These are phyloP conservation scores for Acanthurus tractus DNA, from an alignment of 2,797 vertebrate genomes.

Conservation along the genomic window DNA sequence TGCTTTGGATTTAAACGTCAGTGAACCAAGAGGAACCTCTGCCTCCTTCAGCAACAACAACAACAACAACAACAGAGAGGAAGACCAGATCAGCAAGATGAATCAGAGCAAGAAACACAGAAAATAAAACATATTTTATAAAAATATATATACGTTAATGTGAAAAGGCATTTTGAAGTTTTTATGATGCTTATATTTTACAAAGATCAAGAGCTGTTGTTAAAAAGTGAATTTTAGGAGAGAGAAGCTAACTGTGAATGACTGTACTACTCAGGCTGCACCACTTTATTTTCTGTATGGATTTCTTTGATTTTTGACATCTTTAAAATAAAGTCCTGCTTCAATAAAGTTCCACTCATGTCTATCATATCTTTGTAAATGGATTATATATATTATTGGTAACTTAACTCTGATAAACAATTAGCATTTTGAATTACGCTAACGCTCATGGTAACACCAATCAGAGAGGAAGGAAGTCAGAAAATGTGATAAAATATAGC, in stretches of 20 bases:
- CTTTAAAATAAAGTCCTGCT: conserved; percentile 41
- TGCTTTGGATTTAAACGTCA: background rate
- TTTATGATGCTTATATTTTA: background rate
- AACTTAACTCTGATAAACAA: background rate
- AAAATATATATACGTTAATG: no score
- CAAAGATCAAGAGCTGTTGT: background rate
- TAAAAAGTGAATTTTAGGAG: no score
- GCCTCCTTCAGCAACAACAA: background rate
- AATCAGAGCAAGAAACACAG: no score
- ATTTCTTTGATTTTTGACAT: background rate
- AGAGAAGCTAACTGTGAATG: background rate
- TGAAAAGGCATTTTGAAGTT: background rate
- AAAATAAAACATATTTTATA: no score
- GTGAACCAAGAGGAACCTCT: background rate
- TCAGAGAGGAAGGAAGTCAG: no score
- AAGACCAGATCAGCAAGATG: no score
- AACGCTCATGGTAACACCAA: no score
- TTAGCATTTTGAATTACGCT: no score
- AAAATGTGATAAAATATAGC: no score
- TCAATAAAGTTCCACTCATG: background rate
- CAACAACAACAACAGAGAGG: background rate
- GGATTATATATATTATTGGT: no score
- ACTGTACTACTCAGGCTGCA: background rate
- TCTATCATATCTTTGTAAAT: background rate
- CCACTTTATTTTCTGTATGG: background rate